Conservation (phyloP, 2,888 invertebrate species). For the Amaurobius ferox region DNA sequence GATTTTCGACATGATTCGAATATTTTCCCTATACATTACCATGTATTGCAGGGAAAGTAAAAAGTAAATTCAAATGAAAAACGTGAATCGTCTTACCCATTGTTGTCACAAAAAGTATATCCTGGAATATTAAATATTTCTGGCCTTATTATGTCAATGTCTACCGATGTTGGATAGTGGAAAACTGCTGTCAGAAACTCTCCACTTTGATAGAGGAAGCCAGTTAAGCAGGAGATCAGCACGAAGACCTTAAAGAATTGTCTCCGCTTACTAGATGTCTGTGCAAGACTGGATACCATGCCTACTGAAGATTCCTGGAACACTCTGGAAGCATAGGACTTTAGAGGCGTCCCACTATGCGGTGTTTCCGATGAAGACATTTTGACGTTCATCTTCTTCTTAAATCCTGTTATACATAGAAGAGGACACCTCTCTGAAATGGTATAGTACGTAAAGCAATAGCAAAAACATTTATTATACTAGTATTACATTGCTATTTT, state of each 20-base stretch:
- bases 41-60: no score
- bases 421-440: no score
- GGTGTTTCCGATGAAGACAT: no score
- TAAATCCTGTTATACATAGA: no score
- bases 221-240: slow-evolving; percentile 28
- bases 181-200: slow-evolving; percentile 20
- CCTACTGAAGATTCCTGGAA: slow-evolving; percentile 44
- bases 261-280: slow-evolving; percentile 18
- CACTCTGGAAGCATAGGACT: slow-evolving; percentile 18
- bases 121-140: slow-evolving; percentile 17
- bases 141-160: slow-evolving; percentile 27
- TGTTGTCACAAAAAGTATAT: slow-evolving; percentile 49
- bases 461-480: no score
- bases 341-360: no score
- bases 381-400: no score
- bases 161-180: slow-evolving; percentile 36
- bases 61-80: no score
- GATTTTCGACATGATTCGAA: no score
- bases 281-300: slow-evolving; percentile 22
- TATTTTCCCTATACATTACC: no score
- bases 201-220: slow-evolving; percentile 38
- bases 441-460: no score
- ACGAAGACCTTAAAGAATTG: slow-evolving; percentile 20
- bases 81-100: slow-evolving; percentile 14
- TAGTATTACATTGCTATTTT: no score